Evolutionary conservation across 2,888 invertebrate genomes (phyloP), one percentile per base, ranked within the genome.

Genomic region (Urechis unicinctus): DNA sequence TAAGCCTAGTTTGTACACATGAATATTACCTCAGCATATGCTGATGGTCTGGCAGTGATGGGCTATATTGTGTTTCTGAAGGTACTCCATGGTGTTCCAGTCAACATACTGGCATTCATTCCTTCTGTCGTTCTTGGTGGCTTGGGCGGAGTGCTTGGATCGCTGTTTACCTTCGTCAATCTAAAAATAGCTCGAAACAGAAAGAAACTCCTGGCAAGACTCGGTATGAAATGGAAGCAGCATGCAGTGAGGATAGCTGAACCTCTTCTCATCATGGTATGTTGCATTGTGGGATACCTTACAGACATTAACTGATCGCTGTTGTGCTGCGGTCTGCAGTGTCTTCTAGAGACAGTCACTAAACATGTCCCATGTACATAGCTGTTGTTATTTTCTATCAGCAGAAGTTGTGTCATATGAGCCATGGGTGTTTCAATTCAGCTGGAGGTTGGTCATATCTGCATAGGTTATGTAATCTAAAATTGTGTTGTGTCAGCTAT

Each of bases 131-230:
- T 78, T 1, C 67, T 79, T 13, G 79, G 79, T 1, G 58, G 71
- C 0, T 51, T 77, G 13, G 79, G 79, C 5, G 79, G 79, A 3
- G 43, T 74, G 0, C 59, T 76, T 3, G 79, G 78, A 17, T 71
- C 78, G 9, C 62, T 73, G 13, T 79, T 79, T 58, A 78, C 75
- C 13, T 74, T 78, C 56, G 55, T 74, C 21, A 74, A 77, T 56
- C 64, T 79, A 22, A 79, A 79, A 60, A 66, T 76, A 46, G 70
- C 75, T 0, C 64, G 76, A 49, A 57, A 63, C 2, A 59, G 79
- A 30, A 69, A 75, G 49, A 66, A 66, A 26, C 13, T 74, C 1
- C 59, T 79, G 31, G 62, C 71, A 6, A 64, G 63, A 26, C 68
- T 78, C 2, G 58, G 62, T 50, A 61, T 59, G 36, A 62, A 63